Evolutionary conservation across 2,888 invertebrate genomes (phyloP).

Genomic region (Ecdyonurus torrentis): DNA sequence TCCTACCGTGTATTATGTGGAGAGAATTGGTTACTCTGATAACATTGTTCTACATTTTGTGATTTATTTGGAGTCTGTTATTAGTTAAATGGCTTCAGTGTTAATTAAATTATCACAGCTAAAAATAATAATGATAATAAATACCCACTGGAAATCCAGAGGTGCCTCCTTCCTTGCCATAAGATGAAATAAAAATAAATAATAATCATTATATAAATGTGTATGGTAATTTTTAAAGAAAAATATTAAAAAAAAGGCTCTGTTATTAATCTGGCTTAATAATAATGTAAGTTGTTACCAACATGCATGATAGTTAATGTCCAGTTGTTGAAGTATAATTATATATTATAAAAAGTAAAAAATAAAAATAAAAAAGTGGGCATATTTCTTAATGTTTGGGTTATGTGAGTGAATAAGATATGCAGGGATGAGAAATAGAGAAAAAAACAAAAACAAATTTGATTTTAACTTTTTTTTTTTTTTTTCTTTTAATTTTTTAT

Average conservation of each 20-base stretch:
- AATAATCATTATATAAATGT: too few relatives aligned
- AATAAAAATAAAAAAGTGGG: too few relatives aligned
- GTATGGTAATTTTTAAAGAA: too few relatives aligned
- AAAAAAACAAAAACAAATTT: neutral
- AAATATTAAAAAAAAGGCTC: neutral
- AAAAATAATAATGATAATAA: neutral
- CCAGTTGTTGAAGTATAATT: neutral
- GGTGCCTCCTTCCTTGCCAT: neutral
- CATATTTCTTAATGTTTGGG: neutral
- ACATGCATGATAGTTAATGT: constrained; percentile 2
- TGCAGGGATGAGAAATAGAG: neutral
- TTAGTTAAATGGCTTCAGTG: constrained; percentile 3
- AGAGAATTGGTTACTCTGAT: neutral
- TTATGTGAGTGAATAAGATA: neutral
- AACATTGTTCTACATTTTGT: neutral
- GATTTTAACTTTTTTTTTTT: neutral
- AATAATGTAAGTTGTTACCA: neutral
- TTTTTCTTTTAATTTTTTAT: neutral
- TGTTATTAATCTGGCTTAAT: neutral
- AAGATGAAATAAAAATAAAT: too few relatives aligned
- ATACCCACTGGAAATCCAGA: neutral
- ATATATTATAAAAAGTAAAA: neutral
- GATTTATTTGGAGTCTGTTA: neutral
- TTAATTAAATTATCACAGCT: neutral
- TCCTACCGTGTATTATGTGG: too few relatives aligned